These are phyloP conservation scores for Acanthiza pusilla DNA, from an alignment of 2,797 vertebrate species.

Conservation along the genomic window DNA sequence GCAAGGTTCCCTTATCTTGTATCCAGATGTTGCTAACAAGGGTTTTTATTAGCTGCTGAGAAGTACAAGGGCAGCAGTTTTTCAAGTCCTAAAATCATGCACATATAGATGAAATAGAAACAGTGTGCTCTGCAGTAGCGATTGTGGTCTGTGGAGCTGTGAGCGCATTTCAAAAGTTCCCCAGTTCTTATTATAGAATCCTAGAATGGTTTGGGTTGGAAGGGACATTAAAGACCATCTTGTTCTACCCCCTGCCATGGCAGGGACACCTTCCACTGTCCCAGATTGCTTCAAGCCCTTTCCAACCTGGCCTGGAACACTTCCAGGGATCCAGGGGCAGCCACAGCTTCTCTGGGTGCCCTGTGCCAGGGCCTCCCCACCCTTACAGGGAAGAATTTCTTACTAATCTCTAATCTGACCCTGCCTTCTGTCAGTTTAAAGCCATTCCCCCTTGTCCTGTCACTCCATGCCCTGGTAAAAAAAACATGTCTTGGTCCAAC, in stretches of 20 bases:
- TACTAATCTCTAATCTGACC: neutral
- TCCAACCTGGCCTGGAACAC: neutral
- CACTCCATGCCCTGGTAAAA: neutral
- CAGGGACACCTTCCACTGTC: neutral
- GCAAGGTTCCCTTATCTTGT: conserved; percentile 46
- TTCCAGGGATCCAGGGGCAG: neutral
- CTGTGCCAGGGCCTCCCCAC: neutral
- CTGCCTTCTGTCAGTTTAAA: neutral
- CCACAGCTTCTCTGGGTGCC: neutral
- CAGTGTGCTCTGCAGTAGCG: neutral
- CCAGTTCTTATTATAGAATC: neutral
- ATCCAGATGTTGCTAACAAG: conserved; percentile 61
- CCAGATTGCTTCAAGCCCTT: neutral
- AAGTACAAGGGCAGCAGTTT: neutral
- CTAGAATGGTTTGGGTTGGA: neutral
- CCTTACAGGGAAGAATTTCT: neutral
- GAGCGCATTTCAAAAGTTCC: neutral
- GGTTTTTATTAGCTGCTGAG: conserved; percentile 60
- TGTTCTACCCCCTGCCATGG: neutral
- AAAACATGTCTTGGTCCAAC: neutral
- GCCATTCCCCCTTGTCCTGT: neutral
- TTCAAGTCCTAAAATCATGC: conserved; percentile 6
- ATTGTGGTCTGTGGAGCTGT: neutral
- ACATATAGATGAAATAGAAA: neutral
- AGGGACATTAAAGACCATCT: neutral